These are phyloP conservation scores for Apamea sordens DNA, from an alignment of 2,888 invertebrate genomes.

Conservation along the genomic window DNA sequence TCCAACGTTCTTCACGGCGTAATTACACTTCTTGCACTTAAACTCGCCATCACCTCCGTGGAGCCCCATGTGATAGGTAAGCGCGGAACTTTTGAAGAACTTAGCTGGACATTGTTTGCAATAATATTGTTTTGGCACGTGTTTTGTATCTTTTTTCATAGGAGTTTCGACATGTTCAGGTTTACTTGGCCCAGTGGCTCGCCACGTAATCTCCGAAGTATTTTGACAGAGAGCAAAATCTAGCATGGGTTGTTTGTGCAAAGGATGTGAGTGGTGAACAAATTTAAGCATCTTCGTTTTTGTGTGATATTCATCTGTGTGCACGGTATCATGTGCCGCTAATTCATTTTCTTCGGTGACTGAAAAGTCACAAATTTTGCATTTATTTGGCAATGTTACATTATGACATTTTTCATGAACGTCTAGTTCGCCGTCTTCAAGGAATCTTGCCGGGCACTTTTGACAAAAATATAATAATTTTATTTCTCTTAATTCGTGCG, in stretches of 20 bases:
- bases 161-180: slow-evolving; percentile 72
- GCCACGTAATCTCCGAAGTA: slow-evolving; percentile 85
- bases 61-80: slow-evolving; percentile 92
- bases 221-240: slow-evolving; percentile 81
- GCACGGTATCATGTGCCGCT: slow-evolving; percentile 92
- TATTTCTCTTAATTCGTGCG: slow-evolving; percentile 76
- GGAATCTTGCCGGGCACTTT: slow-evolving; percentile 95
- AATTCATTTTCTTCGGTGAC: slow-evolving; percentile 93
- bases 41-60: slow-evolving; percentile 92
- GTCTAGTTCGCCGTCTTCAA: slow-evolving; percentile 93
- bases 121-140: slow-evolving; percentile 83
- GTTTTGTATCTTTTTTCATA: slow-evolving; percentile 80
- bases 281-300: slow-evolving; percentile 93
- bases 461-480: slow-evolving; percentile 93
- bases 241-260: slow-evolving; percentile 92
- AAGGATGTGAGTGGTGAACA: slow-evolving; percentile 91
- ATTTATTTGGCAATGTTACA: slow-evolving; percentile 91
- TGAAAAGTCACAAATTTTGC: slow-evolving; percentile 94
- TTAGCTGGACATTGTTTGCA: slow-evolving; percentile 93
- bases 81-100: slow-evolving; percentile 93
- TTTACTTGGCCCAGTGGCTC: slow-evolving; percentile 79
- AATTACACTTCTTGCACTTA: slow-evolving; percentile 93
- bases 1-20: slow-evolving; percentile 92
- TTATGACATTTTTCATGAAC: slow-evolving; percentile 94
- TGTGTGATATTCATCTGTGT: slow-evolving; percentile 94